phyloP scores from a whole-genome alignment of 2,113 vertebrate genomes.

The Pollimyrus isidori region DNA sequence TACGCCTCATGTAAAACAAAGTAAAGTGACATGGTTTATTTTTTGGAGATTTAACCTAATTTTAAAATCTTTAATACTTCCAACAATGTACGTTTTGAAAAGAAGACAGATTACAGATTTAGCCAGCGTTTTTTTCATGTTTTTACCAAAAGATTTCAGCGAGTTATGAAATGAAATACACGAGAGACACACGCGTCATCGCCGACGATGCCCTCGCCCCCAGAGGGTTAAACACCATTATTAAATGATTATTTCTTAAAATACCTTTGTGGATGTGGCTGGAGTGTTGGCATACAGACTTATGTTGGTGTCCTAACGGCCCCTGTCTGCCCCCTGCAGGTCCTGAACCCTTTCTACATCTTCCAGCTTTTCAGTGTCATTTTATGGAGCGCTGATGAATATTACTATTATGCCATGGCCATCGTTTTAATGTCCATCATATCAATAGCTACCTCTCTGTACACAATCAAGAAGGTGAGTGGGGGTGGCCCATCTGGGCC shows the following conservation, averaged over 20 bases:
- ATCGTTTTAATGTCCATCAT: constrained; percentile 94
- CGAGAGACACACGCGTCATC: too few relatives aligned
- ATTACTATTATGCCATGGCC: constrained; percentile 92
- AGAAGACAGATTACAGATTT: too few relatives aligned
- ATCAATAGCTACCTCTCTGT: constrained; percentile 91
- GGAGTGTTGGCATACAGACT: neutral
- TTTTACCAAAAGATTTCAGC: too few relatives aligned
- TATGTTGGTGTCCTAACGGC: neutral
- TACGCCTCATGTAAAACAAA: too few relatives aligned
- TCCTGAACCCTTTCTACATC: constrained; percentile 98
- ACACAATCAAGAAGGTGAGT: constrained; percentile 93
- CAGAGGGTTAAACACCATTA: neutral
- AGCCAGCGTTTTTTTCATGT: too few relatives aligned
- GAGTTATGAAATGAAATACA: too few relatives aligned
- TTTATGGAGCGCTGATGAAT: constrained; percentile 87
- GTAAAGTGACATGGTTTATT: too few relatives aligned
- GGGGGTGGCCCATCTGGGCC: neutral
- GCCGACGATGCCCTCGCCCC: too few relatives aligned
- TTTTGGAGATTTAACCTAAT: too few relatives aligned
- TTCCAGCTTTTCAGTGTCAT: constrained; percentile 98
- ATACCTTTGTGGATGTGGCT: neutral
- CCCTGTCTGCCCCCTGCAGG: constrained; percentile 53
- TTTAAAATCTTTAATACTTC: too few relatives aligned
- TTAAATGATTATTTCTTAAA: neutral
- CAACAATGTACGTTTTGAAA: too few relatives aligned